Conservation (phyloP, 2,113 vertebrate genomes). For the Rhynchomys soricoides region DNA sequence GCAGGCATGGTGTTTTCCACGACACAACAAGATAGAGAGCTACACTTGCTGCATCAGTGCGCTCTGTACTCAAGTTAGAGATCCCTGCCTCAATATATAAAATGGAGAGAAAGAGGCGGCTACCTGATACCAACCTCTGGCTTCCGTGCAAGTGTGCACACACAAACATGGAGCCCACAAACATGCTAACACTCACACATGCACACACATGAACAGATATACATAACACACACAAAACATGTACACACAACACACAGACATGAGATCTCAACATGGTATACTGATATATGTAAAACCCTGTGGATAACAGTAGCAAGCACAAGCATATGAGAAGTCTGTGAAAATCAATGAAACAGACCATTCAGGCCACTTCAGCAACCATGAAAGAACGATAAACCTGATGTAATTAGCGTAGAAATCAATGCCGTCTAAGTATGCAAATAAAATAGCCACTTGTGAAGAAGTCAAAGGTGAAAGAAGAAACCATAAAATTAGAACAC, state of each 20-base stretch:
- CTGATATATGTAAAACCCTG: not conserved
- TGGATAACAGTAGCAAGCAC: not conserved
- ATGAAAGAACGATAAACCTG: constrained; percentile 22
- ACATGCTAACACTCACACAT: not conserved
- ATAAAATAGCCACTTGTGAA: constrained; percentile 27
- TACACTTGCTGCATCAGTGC: not conserved
- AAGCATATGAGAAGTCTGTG: not conserved
- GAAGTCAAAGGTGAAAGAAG: constrained; percentile 6
- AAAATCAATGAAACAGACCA: not conserved
- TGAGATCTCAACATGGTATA: not conserved
- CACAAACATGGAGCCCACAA: not conserved
- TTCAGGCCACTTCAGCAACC: not conserved
- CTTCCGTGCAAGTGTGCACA: not conserved
- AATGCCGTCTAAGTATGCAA: not conserved
- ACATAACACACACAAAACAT: not conserved
- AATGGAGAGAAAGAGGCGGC: not conserved
- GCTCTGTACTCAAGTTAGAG: not conserved
- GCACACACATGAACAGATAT: not conserved
- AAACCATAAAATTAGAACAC: not conserved
- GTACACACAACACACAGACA: not conserved
- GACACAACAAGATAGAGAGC: not conserved
- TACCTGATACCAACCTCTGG: not conserved
- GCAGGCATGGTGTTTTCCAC: no score
- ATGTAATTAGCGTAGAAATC: constrained; percentile 22
- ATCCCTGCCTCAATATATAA: not conserved